Conservation (phyloP, 2,113 vertebrate species). For the Anseranas semipalmata region DNA sequence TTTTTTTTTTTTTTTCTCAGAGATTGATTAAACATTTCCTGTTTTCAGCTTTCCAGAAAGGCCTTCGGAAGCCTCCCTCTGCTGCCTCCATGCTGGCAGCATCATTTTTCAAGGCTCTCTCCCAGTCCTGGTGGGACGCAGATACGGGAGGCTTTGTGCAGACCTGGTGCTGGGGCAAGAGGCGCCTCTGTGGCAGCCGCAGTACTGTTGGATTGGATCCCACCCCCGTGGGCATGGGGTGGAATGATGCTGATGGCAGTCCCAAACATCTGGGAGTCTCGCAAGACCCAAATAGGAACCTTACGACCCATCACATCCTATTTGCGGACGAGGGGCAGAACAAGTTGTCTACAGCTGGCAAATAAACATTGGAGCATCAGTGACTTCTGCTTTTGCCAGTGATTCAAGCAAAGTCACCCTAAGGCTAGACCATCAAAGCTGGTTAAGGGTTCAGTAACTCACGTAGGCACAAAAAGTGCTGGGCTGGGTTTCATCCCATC, state of each 20-base stretch:
- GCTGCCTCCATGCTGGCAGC: background rate
- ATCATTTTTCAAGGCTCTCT: constrained; percentile 26
- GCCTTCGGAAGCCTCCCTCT: constrained; percentile 17
- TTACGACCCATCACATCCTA: fast-evolving
- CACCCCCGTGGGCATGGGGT: background rate
- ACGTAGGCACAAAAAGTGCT: background rate
- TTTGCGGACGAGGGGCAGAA: background rate
- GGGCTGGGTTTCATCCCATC: background rate
- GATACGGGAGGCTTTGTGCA: background rate
- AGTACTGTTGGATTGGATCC: background rate
- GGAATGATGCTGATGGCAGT: background rate
- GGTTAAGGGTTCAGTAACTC: background rate
- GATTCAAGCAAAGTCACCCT: background rate
- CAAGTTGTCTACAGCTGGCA: background rate
- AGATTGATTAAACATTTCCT: constrained; percentile 78
- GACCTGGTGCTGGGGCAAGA: background rate
- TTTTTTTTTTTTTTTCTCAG: background rate
- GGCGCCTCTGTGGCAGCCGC: background rate
- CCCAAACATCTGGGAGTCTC: background rate
- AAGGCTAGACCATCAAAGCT: background rate
- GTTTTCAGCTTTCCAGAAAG: constrained; percentile 68
- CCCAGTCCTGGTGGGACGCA: background rate
- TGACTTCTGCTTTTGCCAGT: background rate
- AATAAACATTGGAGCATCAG: background rate
- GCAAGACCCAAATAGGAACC: background rate